Conservation (phyloP, 2,797 vertebrate genomes). For the Oreochromis mossambicus region DNA sequence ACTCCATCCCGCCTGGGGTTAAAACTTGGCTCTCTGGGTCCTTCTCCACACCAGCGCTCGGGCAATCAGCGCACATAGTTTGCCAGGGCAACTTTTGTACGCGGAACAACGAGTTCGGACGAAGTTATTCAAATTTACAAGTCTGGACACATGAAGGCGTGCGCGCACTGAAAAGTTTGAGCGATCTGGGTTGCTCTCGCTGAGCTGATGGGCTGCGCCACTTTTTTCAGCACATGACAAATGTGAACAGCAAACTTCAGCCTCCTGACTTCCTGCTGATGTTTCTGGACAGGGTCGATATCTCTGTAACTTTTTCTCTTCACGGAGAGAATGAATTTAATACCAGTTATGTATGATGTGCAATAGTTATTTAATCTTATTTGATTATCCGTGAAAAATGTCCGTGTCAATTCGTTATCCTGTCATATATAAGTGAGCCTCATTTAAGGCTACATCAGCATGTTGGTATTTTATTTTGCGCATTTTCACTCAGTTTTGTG, state of each 20-base stretch:
- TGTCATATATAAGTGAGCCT: neutral
- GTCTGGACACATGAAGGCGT: conserved; percentile 7
- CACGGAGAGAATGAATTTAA: neutral
- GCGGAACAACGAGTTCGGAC: neutral
- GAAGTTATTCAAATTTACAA: conserved; percentile 8
- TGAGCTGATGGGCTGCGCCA: conserved; percentile 12
- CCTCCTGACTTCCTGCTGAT: neutral
- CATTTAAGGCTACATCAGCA: neutral
- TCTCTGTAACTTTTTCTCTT: neutral
- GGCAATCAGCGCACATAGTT: conserved; percentile 51
- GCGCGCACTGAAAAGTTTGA: neutral
- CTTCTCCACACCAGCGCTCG: neutral
- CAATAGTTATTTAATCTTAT: neutral
- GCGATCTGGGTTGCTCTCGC: conserved; percentile 13
- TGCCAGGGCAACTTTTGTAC: neutral
- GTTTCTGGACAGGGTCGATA: neutral
- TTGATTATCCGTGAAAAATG: neutral
- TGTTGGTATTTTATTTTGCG: neutral
- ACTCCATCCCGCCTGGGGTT: conserved; percentile 26
- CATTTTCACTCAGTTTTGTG: neutral
- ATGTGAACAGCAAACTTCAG: neutral
- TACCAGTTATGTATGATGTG: neutral
- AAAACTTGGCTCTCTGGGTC: neutral
- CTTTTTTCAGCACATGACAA: neutral
- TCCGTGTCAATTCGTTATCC: neutral